Percentiles rank a stretch among this genome's conserved stretches.
phyloP scores from a whole-genome alignment of 2,888 invertebrate species.

The Mimas tiliae region DNA sequence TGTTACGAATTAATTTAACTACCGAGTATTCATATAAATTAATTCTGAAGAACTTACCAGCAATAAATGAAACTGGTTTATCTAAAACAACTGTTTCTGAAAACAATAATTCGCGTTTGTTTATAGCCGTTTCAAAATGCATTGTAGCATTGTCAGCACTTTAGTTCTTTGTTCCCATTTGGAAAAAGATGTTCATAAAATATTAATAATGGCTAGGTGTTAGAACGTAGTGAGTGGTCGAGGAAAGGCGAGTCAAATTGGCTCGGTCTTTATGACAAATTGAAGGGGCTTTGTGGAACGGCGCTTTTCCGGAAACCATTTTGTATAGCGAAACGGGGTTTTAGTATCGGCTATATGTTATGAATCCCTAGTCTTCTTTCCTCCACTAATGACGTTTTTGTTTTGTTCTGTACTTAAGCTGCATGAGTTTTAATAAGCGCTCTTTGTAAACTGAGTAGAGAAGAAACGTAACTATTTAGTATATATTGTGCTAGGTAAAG shows the following conservation, averaged over 20 bases:
- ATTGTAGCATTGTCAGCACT: neutral
- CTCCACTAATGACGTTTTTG: neutral
- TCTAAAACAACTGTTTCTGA: neutral
- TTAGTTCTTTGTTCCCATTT: slow-evolving; percentile 8
- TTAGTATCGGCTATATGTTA: slow-evolving; percentile 5
- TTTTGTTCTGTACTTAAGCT: neutral
- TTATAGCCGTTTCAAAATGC: neutral
- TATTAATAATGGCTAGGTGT: slow-evolving; percentile 29
- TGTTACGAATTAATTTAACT: too few relatives aligned
- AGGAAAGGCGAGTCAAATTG: slow-evolving; percentile 56
- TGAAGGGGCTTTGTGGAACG: slow-evolving; percentile 47
- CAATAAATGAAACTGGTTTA: neutral
- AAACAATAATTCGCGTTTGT: neutral
- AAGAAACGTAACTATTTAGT: too few relatives aligned
- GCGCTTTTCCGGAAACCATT: slow-evolving; percentile 36
- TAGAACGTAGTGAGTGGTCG: slow-evolving; percentile 33
- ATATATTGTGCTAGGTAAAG: too few relatives aligned
- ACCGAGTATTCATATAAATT: too few relatives aligned
- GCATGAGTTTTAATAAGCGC: neutral
- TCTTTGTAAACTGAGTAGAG: neutral
- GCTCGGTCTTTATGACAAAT: slow-evolving; percentile 61
- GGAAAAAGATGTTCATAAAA: slow-evolving; percentile 28
- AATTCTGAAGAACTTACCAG: neutral
- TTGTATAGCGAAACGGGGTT: slow-evolving; percentile 20
- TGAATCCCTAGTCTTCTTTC: neutral